Percentiles rank a stretch among this genome's conserved stretches.
phyloP scores from a whole-genome alignment of 2,113 vertebrate genomes.

The Cephalopterus ornatus region DNA sequence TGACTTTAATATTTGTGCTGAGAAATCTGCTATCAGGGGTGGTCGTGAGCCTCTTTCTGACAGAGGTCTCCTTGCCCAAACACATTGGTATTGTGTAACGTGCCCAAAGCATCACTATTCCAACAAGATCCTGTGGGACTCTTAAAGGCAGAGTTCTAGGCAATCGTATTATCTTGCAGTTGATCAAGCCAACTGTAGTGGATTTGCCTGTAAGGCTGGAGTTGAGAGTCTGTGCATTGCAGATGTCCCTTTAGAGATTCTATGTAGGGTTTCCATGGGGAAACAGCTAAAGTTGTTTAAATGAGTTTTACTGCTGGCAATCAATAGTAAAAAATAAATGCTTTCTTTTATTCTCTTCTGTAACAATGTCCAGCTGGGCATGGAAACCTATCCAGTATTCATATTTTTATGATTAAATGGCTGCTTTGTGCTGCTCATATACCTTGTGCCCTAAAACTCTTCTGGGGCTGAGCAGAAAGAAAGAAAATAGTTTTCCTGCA shows the following conservation, averaged over 20 bases:
- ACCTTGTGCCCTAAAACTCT: background rate
- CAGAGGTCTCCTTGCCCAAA: background rate
- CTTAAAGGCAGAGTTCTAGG: background rate
- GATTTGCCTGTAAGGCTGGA: background rate
- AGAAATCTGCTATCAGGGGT: rapidly evolving
- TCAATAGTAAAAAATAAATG: background rate
- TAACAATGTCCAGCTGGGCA: background rate
- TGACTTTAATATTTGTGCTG: background rate
- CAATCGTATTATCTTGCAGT: rapidly evolving
- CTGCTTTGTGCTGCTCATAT: background rate
- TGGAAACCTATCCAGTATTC: background rate
- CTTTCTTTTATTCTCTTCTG: background rate
- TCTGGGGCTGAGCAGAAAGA: background rate
- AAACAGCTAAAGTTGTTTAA: background rate
- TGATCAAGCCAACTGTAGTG: background rate
- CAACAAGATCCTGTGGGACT: background rate
- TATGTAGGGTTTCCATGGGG: background rate
- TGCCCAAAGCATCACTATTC: background rate
- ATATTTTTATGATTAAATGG: background rate
- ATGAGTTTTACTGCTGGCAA: background rate
- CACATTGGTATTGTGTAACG: rapidly evolving
- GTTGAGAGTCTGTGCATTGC: background rate
- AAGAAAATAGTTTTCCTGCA: background rate
- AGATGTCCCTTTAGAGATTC: background rate
- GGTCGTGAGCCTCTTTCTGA: background rate